Evolutionary conservation across 1,140 invertebrate genomes (phyloP), one percentile per base, ranked within the genome.

Genomic region (Panagrolaimus sp.): DNA sequence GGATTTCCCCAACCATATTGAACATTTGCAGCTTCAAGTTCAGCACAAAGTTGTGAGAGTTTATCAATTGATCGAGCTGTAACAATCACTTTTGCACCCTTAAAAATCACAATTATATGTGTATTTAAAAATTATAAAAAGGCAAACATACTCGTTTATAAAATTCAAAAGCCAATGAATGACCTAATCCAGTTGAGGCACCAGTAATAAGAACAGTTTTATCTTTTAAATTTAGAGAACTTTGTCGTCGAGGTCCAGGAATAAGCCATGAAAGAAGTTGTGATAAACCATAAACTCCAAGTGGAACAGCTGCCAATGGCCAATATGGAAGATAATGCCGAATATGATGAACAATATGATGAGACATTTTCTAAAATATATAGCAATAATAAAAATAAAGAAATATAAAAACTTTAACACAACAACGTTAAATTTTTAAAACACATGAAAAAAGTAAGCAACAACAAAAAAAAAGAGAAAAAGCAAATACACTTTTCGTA

Each of bases 41-140:
- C 72, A 38, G 67, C 66, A 46, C 73, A 72, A 2, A 76, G 65
- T 43, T 75, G 70, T 55, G 76, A 68, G 38, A 76, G 46, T 44
- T 76, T 76, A 43, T 75, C 73, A 14, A 77, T 70, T 32, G 67
- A 71, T 70, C 75, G 47, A 10, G 75, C 75, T 1, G 68, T 63
- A 1, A 76, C 62, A 43, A 76, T 76, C 0, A 76, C 68, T 63
- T 73, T 70, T 21, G 75, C 75, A 26, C 74, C 74, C n/a, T 65
- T 21, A 17, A 58, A 58, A 26, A 52, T n/a, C n/a, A n/a, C n/a
- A 6, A 58, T 1, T 6, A n/a, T 26, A 21, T 10, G 7, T n/a
- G 5, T 58, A 58, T 58, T n/a, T 58, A 52, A 12, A 12, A 52
- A 58, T 58, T 24, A 21, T n/a, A 58, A 58, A 55, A 5, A n/a